Conservation (phyloP, 2,113 vertebrate genomes). For the Oryzias woworae region DNA sequence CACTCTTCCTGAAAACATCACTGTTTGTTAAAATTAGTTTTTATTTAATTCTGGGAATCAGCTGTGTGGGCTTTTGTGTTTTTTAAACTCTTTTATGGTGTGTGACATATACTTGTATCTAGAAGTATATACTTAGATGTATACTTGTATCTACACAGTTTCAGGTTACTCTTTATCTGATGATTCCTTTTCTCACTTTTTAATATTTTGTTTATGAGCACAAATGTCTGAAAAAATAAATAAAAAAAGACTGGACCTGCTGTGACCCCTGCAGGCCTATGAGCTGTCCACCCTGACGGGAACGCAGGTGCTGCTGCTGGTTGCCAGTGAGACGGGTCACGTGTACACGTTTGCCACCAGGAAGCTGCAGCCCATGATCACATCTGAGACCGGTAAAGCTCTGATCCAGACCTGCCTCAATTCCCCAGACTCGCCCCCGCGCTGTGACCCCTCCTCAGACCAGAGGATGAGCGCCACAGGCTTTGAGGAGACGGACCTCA, state of each 20-base stretch:
- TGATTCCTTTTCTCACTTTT: too few relatives aligned
- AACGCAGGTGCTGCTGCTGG: conserved; percentile 94
- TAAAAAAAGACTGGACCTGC: not conserved
- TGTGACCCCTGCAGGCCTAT: conserved; percentile 78
- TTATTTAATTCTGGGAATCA: too few relatives aligned
- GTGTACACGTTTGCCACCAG: conserved; percentile 96
- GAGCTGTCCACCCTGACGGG: conserved; percentile 93
- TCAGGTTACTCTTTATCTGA: too few relatives aligned
- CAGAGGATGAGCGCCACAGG: conserved; percentile 98
- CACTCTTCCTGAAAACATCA: too few relatives aligned
- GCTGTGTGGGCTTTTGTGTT: too few relatives aligned
- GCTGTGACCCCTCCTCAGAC: conserved; percentile 90
- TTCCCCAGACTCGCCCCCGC: conserved; percentile 93
- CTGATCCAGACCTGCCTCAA: conserved; percentile 98
- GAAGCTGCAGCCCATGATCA: conserved; percentile 98
- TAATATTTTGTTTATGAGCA: too few relatives aligned
- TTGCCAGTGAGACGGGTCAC: conserved; percentile 95
- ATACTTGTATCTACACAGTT: too few relatives aligned
- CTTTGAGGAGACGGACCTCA: conserved; percentile 96
- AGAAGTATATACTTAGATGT: too few relatives aligned
- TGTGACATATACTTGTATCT: too few relatives aligned
- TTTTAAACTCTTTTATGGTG: too few relatives aligned
- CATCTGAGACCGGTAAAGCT: conserved; percentile 95
- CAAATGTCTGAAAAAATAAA: too few relatives aligned
- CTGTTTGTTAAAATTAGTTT: too few relatives aligned